Base-by-base conservation (phyloP, 1,140 invertebrate genomes). In the Drosophila orosa region DNA sequence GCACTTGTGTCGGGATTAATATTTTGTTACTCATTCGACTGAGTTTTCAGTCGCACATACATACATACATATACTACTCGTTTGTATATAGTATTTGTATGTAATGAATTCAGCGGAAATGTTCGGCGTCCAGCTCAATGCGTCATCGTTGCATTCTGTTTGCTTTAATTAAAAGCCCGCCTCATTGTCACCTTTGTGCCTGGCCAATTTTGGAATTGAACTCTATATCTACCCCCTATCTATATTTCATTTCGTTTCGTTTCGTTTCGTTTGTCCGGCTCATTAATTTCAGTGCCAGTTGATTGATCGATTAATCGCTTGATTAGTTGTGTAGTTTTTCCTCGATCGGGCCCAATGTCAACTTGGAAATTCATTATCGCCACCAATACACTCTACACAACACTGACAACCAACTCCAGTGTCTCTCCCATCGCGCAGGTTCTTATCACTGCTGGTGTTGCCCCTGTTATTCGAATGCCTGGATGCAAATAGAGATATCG, bases 261-360 rank as follows among this genome's bases (percentile, higher is more conserved):
- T 25, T 19, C 25, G 27, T 27, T 57, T 19, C 25, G 63, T 69
- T 44, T 74, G 71, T 31, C 44, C 40, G 33, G 50, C 50, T 71
- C 67, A 71, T 71, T 71, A 74, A 73, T 68, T 79, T 75, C 82
- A 85, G 67, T 86, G 50, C 77, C 76, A 68, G 79, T 79, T 87
- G 78, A 86, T 86, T 87, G 83, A 86, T 82, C 83, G 78, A 83
- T 86, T 87, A 86, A 86, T 81, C 68, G 82, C 74, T 82, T 85
- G 82, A 85, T 82, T 85, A 82, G 65, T 61, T 75, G 61, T 57
- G 69, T 48, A 45, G 61, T 44, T 55, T 71, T 71, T 71, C 67
- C 40, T 57, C 67, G 48, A 69, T 71, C 48, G 8, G 9, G 25
- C 50, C 67, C 67, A 71, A 69, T 71, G 67, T 75, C 80, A 82